Evolutionary conservation across 2,888 invertebrate species (phyloP).

Genomic region (Drosophila trichaetosa): DNA sequence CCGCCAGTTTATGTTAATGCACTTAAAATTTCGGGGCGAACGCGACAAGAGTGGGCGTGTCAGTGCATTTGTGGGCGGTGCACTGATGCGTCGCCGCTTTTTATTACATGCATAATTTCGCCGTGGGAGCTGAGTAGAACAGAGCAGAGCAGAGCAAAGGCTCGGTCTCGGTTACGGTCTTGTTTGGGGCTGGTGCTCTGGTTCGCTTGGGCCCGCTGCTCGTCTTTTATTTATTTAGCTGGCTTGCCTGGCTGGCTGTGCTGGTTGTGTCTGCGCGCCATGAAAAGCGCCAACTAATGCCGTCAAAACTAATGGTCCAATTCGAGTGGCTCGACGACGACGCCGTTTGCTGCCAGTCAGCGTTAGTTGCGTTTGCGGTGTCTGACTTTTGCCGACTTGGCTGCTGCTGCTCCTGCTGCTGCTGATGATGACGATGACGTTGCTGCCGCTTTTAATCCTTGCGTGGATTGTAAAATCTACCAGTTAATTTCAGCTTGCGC

Average conservation of each 20-base stretch:
- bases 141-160: conserved; percentile 9
- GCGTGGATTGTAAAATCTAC: conserved; percentile 76
- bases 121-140: conserved; percentile 62
- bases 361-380: conserved; percentile 24
- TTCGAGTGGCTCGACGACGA: conserved; percentile 77
- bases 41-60: conserved; percentile 63
- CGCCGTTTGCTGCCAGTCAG: conserved; percentile 13
- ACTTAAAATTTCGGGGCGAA: conserved; percentile 75
- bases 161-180: not conserved
- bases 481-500: conserved; percentile 72
- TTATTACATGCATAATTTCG: conserved; percentile 84
- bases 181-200: not conserved
- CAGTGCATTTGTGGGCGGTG: conserved; percentile 41
- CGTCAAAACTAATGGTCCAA: conserved; percentile 84
- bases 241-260: conserved; percentile 50
- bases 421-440: conserved; percentile 37
- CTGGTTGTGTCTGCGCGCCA: conserved; percentile 54
- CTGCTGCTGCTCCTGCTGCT: conserved; percentile 3
- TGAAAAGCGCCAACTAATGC: conserved; percentile 81
- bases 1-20: conserved; percentile 82
- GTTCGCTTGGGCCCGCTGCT: conserved; percentile 51
- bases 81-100: conserved; percentile 75
- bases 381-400: conserved; percentile 17
- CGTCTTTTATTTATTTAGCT: conserved; percentile 74
- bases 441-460: conserved; percentile 68